Evolutionary conservation across 2,113 vertebrate genomes (phyloP).

Genomic region (Corythoichthys haematopterus): DNA sequence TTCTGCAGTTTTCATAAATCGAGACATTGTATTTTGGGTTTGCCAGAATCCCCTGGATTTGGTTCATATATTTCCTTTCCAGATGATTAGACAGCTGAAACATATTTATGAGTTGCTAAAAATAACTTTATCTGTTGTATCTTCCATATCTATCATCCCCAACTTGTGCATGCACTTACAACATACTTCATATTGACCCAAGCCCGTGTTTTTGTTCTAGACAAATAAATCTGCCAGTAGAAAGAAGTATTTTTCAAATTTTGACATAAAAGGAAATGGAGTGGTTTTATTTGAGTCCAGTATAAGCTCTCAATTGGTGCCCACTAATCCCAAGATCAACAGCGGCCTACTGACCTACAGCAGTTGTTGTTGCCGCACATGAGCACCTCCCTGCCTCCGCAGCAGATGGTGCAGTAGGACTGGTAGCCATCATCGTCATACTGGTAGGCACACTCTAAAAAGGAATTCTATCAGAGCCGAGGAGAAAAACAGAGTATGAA

Average conservation of each 20-base stretch:
- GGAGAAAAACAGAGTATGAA: background rate
- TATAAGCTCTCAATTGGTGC: background rate
- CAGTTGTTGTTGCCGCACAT: conserved; percentile 99
- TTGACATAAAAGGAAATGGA: conserved; percentile 18
- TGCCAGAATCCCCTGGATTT: too few species aligned
- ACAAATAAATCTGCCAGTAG: conserved; percentile 23
- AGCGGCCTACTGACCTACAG: conserved; percentile 78
- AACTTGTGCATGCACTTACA: background rate
- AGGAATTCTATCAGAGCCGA: conserved; percentile 83
- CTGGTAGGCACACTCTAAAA: conserved; percentile 96
- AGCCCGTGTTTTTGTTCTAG: conserved; percentile 5
- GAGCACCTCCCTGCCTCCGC: conserved; percentile 92
- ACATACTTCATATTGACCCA: background rate
- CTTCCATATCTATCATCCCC: background rate
- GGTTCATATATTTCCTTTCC: too few species aligned
- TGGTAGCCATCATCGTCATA: conserved; percentile 96
- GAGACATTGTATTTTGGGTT: too few species aligned
- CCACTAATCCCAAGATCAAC: background rate
- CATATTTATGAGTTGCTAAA: too few species aligned
- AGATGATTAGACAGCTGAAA: too few species aligned
- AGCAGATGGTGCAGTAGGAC: conserved; percentile 99
- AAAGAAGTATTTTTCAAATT: conserved; percentile 3
- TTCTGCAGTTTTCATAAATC: too few species aligned
- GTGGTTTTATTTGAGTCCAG: conserved; percentile 24
- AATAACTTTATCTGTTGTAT: too few species aligned